These are phyloP conservation scores for Myiothlypis coronata DNA, from an alignment of 2,797 vertebrate genomes.

Conservation along the genomic window DNA sequence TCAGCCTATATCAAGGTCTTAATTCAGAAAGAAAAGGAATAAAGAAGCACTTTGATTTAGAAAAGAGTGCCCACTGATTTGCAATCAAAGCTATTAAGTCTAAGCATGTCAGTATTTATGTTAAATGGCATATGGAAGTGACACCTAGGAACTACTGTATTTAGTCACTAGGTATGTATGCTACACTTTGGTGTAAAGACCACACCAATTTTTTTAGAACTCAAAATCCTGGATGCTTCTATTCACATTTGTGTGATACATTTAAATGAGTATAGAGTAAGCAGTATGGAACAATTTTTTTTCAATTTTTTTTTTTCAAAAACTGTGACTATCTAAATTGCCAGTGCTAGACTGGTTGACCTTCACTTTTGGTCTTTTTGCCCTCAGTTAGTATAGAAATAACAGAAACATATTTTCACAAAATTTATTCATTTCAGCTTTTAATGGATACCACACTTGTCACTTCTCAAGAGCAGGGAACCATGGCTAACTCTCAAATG, in stretches of 20 bases:
- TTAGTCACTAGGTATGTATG: neutral
- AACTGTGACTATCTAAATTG: neutral
- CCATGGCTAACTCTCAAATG: neutral
- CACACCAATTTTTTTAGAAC: neutral
- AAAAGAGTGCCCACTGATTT: neutral
- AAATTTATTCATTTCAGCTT: neutral
- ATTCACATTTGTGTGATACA: neutral
- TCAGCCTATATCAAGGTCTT: neutral
- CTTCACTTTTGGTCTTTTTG: neutral
- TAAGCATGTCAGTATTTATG: neutral
- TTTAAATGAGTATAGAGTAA: neutral
- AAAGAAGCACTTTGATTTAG: neutral
- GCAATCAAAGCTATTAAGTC: neutral
- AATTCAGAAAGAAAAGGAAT: neutral
- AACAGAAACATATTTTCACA: neutral
- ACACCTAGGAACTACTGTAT: neutral
- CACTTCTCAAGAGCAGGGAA: neutral
- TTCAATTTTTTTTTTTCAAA: neutral
- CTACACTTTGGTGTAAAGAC: neutral
- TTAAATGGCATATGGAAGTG: neutral
- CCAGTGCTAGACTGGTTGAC: neutral
- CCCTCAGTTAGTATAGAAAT: neutral
- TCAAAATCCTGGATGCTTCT: neutral
- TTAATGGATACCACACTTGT: neutral
- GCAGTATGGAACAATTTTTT: neutral